Percentiles rank a stretch among this genome's conserved stretches.
Evolutionary conservation across 1,140 invertebrate species (phyloP).

Genomic region (Frieseomelitta varia): DNA sequence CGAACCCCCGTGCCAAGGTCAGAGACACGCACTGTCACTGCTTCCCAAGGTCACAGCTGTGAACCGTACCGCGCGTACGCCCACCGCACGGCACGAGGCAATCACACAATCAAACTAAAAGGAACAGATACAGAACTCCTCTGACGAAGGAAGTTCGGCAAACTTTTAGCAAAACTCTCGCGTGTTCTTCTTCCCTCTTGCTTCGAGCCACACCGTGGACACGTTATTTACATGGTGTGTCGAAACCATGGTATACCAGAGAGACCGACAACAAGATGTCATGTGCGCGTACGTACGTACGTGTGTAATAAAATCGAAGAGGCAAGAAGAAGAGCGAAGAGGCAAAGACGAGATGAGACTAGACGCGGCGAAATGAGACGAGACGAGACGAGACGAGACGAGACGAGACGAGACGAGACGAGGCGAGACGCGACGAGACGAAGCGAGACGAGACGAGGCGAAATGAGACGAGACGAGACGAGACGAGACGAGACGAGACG

Average conservation of each 20-base stretch:
- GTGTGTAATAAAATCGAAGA: background rate
- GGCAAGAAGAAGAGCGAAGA: background rate
- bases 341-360: background rate
- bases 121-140: background rate
- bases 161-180: background rate
- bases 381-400: background rate
- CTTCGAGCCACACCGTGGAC: background rate
- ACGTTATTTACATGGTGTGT: background rate
- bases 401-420: background rate
- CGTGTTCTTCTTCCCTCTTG: background rate
- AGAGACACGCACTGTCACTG: constrained; percentile 55
- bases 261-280: background rate
- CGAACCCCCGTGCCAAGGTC: constrained; percentile 52
- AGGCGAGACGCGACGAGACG: background rate
- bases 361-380: background rate
- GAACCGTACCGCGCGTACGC: background rate
- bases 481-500: background rate
- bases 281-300: background rate
- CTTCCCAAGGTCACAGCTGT: constrained; percentile 48
- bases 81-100: background rate
- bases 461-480: background rate
- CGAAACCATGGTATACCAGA: background rate
- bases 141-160: no score
- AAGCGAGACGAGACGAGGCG: background rate
- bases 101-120: background rate